Evolutionary conservation across 1,140 invertebrate genomes (phyloP).

Genomic region (Helicoverpa armigera): DNA sequence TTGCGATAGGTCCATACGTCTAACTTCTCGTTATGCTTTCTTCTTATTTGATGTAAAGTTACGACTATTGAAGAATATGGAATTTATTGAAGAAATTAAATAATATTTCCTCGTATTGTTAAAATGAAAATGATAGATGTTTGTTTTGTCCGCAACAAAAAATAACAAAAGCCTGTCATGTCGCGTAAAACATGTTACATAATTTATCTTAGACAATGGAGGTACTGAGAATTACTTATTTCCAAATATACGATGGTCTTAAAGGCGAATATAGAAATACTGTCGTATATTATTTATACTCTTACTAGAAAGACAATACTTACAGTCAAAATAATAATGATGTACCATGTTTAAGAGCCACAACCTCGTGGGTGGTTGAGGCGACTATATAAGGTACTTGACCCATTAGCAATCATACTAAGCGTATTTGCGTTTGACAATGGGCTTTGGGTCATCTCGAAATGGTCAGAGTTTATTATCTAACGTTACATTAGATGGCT

Average conservation of each 20-base stretch:
- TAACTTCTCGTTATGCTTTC: too few species aligned
- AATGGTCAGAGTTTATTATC: not conserved
- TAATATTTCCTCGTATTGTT: too few species aligned
- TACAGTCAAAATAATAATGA: not conserved
- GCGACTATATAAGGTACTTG: constrained; percentile 14
- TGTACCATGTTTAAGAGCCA: not conserved
- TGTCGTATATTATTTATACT: not conserved
- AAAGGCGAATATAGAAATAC: not conserved
- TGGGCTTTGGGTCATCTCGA: not conserved
- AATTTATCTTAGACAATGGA: constrained; percentile 1
- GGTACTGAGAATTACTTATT: not conserved
- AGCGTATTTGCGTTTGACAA: constrained; percentile 3
- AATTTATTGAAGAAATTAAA: too few species aligned
- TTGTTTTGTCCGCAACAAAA: too few species aligned
- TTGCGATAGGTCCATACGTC: too few species aligned
- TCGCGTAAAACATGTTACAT: not conserved
- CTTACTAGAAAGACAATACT: not conserved
- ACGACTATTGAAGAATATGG: too few species aligned
- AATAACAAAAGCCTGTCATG: not conserved
- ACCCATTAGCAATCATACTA: constrained; percentile 36
- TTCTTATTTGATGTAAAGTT: too few species aligned
- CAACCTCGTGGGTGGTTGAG: constrained; percentile 7
- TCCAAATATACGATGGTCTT: not conserved
- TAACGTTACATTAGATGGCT: not conserved
- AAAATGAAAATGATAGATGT: too few species aligned